Evolutionary conservation across 2,797 vertebrate species (phyloP).

Genomic region (Myioborus miniatus): DNA sequence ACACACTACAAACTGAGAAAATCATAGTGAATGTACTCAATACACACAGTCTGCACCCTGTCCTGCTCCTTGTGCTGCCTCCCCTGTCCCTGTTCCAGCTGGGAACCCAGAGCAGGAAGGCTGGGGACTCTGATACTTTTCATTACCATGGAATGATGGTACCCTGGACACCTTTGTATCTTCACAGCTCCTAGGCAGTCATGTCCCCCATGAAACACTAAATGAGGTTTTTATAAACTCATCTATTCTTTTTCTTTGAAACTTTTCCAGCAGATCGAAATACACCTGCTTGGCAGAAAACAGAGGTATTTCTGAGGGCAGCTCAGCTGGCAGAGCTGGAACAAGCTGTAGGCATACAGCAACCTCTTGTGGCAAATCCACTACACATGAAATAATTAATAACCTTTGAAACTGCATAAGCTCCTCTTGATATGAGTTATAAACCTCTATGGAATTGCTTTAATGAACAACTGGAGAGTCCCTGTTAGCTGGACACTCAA

Average conservation of each 20-base stretch:
- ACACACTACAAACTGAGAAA: background rate
- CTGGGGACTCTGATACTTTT: background rate
- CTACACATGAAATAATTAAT: background rate
- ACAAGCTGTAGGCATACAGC: background rate
- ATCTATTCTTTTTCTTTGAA: background rate
- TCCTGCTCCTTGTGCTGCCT: background rate
- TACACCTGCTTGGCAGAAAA: background rate
- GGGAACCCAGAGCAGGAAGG: background rate
- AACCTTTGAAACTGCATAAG: background rate
- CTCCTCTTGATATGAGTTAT: background rate
- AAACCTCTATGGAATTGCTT: background rate
- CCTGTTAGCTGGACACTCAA: background rate
- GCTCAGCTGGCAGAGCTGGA: background rate
- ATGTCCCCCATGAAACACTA: background rate
- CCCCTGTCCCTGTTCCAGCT: background rate
- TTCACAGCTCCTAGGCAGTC: background rate
- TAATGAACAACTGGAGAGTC: background rate
- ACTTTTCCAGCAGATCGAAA: background rate
- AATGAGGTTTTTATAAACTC: background rate
- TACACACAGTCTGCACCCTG: background rate
- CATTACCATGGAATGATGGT: background rate
- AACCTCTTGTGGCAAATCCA: conserved; percentile 55
- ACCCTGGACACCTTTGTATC: background rate
- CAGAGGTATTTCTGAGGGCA: background rate
- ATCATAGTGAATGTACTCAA: background rate